Conservation (phyloP, 37 sponge, comb jelly and placozoan genomes). For the Aplysina aerophoba region DNA sequence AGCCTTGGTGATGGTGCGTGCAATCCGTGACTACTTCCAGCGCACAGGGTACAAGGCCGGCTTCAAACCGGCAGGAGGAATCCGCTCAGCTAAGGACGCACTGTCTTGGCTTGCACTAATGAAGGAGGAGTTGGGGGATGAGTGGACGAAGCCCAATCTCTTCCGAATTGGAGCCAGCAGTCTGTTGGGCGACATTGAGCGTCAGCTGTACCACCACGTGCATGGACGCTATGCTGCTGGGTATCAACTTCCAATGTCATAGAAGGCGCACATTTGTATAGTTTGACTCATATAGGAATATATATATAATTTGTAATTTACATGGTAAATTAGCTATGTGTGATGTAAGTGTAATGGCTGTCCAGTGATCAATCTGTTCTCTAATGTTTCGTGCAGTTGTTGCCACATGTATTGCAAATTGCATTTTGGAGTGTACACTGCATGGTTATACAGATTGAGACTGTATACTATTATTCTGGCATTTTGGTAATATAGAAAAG, state of each 20-base stretch:
- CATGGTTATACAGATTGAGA: too few species aligned
- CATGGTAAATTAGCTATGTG: too few species aligned
- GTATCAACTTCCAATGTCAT: constrained; percentile 96
- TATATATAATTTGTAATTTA: too few species aligned
- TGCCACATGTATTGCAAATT: too few species aligned
- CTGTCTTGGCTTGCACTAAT: constrained; percentile 96
- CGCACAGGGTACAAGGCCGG: constrained; percentile 94
- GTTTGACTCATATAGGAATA: too few species aligned
- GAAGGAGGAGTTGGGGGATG: constrained; percentile 99
- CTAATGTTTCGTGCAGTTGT: too few species aligned
- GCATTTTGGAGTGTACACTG: too few species aligned
- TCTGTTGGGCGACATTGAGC: constrained; percentile 96
- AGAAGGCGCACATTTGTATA: neutral
- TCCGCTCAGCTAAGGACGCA: constrained; percentile 93
- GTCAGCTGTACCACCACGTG: constrained; percentile 97
- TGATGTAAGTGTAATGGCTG: too few species aligned
- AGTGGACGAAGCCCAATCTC: constrained; percentile 95
- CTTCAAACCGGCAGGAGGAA: constrained; percentile 98
- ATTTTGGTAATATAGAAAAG: too few species aligned
- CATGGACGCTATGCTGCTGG: constrained; percentile 92
- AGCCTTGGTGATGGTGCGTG: constrained; percentile 95
- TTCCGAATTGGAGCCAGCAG: constrained; percentile 98
- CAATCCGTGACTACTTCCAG: constrained; percentile 91
- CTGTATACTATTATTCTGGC: too few species aligned
- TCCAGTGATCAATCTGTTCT: too few species aligned